phyloP scores from a whole-genome alignment of 1,140 invertebrate genomes.

The Tetramorium parvispinum region DNA sequence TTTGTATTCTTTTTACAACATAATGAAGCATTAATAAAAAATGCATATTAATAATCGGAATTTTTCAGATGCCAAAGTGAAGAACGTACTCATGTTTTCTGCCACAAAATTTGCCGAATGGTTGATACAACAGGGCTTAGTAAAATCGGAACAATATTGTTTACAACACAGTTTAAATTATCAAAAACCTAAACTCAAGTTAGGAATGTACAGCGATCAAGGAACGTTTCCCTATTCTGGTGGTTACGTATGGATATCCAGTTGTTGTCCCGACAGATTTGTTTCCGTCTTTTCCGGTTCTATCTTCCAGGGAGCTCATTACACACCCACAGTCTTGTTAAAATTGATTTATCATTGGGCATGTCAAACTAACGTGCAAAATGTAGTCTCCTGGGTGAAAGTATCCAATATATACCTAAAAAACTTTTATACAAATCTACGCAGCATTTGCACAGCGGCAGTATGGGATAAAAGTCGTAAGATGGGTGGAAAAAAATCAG shows the following conservation, averaged over 20 bases:
- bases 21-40: background rate
- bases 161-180: constrained; percentile 86
- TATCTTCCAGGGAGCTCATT: constrained; percentile 93
- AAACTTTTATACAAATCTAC: constrained; percentile 91
- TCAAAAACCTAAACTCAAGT: constrained; percentile 88
- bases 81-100: constrained; percentile 91
- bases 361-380: constrained; percentile 94
- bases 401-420: constrained; percentile 92
- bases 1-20: background rate
- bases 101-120: constrained; percentile 94
- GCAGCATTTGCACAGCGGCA: constrained; percentile 92
- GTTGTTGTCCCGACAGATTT: constrained; percentile 93
- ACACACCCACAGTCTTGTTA: constrained; percentile 91
- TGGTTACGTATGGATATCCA: constrained; percentile 95
- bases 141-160: constrained; percentile 92
- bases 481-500: constrained; percentile 88
- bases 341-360: constrained; percentile 96
- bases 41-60: background rate
- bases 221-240: constrained; percentile 94
- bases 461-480: constrained; percentile 90
- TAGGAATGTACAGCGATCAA: constrained; percentile 93
- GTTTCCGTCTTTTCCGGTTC: constrained; percentile 95
- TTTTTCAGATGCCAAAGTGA: constrained; percentile 89
- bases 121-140: constrained; percentile 93
- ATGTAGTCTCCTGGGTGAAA: constrained; percentile 95